phyloP scores from a whole-genome alignment of 2,888 invertebrate genomes.

The Coecobrya sp. region DNA sequence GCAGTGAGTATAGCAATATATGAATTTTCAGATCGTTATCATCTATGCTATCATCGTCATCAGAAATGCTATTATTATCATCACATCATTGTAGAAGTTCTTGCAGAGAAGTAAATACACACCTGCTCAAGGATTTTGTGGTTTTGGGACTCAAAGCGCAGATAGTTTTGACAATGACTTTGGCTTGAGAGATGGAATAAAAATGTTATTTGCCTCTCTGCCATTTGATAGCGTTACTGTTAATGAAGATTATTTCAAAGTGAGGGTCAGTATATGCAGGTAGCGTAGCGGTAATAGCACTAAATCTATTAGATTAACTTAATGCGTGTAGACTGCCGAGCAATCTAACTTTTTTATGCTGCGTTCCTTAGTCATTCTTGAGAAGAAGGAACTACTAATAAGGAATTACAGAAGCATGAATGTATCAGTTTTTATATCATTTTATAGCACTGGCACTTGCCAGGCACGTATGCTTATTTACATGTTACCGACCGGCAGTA shows the following conservation, averaged over 20 bases:
- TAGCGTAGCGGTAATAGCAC: conserved; percentile 19
- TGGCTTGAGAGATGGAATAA: conserved; percentile 59
- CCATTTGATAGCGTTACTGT: not conserved
- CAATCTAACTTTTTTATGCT: not conserved
- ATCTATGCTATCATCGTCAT: conserved; percentile 13
- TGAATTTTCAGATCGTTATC: conserved; percentile 31
- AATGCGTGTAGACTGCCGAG: not conserved
- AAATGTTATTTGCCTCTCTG: not conserved
- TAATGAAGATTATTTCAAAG: conserved; percentile 74
- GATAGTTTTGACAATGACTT: conserved; percentile 78
- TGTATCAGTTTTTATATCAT: not conserved
- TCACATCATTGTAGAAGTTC: conserved; percentile 28
- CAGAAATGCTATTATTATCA: conserved; percentile 53
- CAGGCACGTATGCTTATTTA: not conserved
- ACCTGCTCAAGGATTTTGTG: conserved; percentile 76
- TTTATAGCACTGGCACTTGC: conserved; percentile 31
- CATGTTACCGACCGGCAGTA: conserved; percentile 12
- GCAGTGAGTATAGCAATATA: not conserved
- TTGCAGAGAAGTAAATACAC: conserved; percentile 36
- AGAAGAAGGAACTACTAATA: conserved; percentile 47
- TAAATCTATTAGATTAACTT: conserved; percentile 2
- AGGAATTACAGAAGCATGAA: conserved; percentile 31
- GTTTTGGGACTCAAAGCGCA: conserved; percentile 68
- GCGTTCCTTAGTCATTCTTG: not conserved
- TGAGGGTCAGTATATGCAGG: conserved; percentile 70